Evolutionary conservation across 2,113 vertebrate genomes (phyloP), one percentile per base, ranked within the genome.

Genomic region (Romanogobio albipinnatus): DNA sequence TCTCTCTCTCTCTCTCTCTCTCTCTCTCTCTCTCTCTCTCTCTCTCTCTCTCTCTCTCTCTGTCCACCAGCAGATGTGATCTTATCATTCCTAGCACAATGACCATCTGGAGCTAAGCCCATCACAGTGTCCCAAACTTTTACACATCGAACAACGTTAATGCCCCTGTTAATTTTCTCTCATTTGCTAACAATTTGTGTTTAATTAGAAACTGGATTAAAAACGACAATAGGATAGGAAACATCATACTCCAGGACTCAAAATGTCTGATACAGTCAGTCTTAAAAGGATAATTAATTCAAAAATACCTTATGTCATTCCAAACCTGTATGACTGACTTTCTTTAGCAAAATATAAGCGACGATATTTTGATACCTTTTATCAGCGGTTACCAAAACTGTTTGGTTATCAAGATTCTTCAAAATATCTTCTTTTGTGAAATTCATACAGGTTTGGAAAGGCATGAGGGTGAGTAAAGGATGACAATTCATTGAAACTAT

Each of bases 31-130:
- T 39, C 39, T 84, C 73, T 71, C 10, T 82, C 64, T 82, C 6
- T 70, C 79, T 53, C 26, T 59, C 1, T 39, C 29, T 39, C 39
- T 39, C 39, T 39, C 5, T 39, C 39, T 84, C 73, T 9, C 59
- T 80, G 33, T 80, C 56, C 24, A 53, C 62, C 76, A 79, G 75
- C 83, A 71, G 83, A 85, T 85, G 75, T 79, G 76, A 73, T 80
- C 19, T 81, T 80, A 85, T 85, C 33, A 36, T 61, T 58, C 24
- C 66, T 81, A 74, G 58, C 56, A 73, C 66, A 85, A 49, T 85
- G 66, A 47, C 64, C 51, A 80, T 80, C 84, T 85, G 84, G 84
- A 79, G 24, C n/a, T 47, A 33, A 61, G 53, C 84, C 66, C 19
- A 11, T 70, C 64, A 82, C 13, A 24, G 47, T 71, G 49, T 39